A percentile compares a stretch with the other conserved stretches of the same genome.
Conservation (phyloP, 1,140 invertebrate genomes). For the Choristoneura fumiferana region DNA sequence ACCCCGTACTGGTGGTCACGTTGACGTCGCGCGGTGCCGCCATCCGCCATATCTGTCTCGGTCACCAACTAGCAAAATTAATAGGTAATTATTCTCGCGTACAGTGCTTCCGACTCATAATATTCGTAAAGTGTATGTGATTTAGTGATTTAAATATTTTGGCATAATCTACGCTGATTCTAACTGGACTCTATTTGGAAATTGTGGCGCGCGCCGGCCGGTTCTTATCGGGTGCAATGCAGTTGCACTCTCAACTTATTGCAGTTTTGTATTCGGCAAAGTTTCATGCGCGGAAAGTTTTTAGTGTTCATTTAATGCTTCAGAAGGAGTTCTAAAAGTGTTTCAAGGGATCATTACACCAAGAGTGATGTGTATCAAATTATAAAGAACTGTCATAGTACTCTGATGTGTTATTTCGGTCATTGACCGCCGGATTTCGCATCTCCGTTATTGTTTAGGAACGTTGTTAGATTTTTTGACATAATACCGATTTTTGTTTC, state of each 20-base stretch:
- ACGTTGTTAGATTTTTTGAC: conserved; percentile 52
- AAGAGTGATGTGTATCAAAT: conserved; percentile 67
- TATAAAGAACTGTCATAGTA: conserved; percentile 64
- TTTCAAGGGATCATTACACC: conserved; percentile 63
- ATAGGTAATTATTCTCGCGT: conserved; percentile 77
- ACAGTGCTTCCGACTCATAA: conserved; percentile 62
- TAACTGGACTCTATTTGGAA: conserved; percentile 73
- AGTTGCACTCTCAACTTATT: conserved; percentile 78
- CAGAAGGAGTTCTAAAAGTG: conserved; percentile 60
- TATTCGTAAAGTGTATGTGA: conserved; percentile 63
- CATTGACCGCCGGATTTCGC: conserved; percentile 78
- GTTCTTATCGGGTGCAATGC: conserved; percentile 77
- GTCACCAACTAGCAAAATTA: conserved; percentile 85
- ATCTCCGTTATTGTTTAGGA: conserved; percentile 69
- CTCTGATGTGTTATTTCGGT: conserved; percentile 76
- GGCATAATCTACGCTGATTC: conserved; percentile 55
- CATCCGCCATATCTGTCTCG: conserved; percentile 80
- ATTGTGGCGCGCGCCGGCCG: conserved; percentile 76
- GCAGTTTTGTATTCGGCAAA: conserved; percentile 75
- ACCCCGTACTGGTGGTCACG: conserved; percentile 87
- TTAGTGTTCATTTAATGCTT: conserved; percentile 62
- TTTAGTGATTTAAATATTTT: conserved; percentile 58
- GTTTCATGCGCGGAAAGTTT: conserved; percentile 76
- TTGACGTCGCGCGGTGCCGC: conserved; percentile 84
- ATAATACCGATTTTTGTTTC: conserved; percentile 66